Evolutionary conservation across 2,888 invertebrate species (phyloP), one percentile per base, ranked within the genome.

Genomic region (Actias luna): DNA sequence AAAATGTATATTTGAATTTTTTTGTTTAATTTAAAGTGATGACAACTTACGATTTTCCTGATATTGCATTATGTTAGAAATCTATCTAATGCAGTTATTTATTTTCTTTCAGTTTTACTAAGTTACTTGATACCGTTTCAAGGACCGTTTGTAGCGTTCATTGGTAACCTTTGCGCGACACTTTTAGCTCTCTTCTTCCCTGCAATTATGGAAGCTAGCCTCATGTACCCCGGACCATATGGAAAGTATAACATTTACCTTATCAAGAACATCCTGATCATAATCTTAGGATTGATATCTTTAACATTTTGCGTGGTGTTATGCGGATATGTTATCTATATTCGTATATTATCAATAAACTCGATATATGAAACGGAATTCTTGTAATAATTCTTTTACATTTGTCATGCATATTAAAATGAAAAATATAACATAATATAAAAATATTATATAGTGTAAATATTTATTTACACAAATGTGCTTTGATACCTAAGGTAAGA

Each of bases 71-170:
- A 7, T 39, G 16, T 39, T 39, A 16, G n/a, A n/a, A 39, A 39
- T 16, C 1, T 1, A 4, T 25, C n/a, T 55, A 55, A 5, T 5
- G 7, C 16, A 27, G 3, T n/a, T 39, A 7, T 2, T 27, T 16
- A 16, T 55, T 29, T 55, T 55, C 16, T 83, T 85, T 64, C 83
- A 89, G 89, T 88, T 79, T 0, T 73, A 0, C 67, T 87, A n/a
- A 72, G 78, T 59, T 86, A 83, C 66, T 1, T 74, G 0, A 63
- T 83, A 8, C 87, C 87, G 3, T 82, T 82, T 55, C 89, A 88
- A 84, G 85, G 78, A 0, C 82, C 88, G 0, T 79, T 88, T 63
- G 81, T 89, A 1, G 84, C 87, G 0, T 85, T 88, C 60, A 84
- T 85, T 12, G 88, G 88, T 0, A 85, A 81, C 63, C 68, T 88